Conservation (phyloP, 1,140 invertebrate genomes). For the Globodera rostochiensis region DNA sequence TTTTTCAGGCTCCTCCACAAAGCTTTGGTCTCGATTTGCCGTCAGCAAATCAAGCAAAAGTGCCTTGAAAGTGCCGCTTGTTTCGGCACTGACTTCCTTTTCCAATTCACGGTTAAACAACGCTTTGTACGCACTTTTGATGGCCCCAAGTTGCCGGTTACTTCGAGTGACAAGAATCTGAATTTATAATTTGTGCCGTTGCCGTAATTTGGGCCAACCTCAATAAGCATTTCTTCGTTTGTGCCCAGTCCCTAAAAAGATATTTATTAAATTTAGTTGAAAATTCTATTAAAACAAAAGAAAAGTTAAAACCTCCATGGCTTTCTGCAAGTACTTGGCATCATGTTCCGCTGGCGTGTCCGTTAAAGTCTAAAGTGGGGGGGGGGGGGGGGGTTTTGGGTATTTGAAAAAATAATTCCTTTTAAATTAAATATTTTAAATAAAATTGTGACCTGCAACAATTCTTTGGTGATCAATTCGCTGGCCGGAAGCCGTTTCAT, state of each 20-base stretch:
- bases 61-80: constrained; percentile 87
- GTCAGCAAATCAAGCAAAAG: constrained; percentile 75
- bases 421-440: too few species aligned
- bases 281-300: constrained; percentile 1
- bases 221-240: constrained; percentile 68
- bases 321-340: constrained; percentile 78
- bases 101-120: constrained; percentile 84
- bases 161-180: constrained; percentile 68
- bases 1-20: constrained; percentile 54
- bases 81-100: constrained; percentile 84
- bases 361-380: constrained; percentile 78
- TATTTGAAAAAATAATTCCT: too few species aligned
- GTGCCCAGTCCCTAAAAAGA: constrained; percentile 71
- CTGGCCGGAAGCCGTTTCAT: constrained; percentile 16
- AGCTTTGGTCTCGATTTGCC: constrained; percentile 64
- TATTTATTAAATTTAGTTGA: neutral
- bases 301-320: constrained; percentile 66
- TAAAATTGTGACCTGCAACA: constrained; percentile 60
- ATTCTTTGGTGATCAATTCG: constrained; percentile 67
- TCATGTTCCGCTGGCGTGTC: constrained; percentile 83
- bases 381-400: too few species aligned
- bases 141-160: constrained; percentile 67
- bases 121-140: constrained; percentile 69
- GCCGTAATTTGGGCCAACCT: constrained; percentile 40
- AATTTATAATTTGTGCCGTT: neutral